Evolutionary conservation across 2,888 invertebrate genomes (phyloP).

Genomic region (Oscheius sp.): DNA sequence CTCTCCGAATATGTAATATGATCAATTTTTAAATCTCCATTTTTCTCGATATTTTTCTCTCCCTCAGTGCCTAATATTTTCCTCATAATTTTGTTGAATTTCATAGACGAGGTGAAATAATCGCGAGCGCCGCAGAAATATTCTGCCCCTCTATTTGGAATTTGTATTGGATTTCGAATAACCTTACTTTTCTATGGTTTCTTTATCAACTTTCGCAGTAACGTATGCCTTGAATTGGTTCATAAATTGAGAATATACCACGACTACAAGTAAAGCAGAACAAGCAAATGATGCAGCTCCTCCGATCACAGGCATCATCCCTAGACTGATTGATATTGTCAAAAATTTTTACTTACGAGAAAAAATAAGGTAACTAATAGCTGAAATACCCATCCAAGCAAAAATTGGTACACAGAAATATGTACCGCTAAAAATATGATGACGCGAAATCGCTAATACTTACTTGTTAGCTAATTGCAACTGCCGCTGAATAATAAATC

Average conservation of each 20-base stretch:
- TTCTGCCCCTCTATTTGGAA: conserved; percentile 58
- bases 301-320: conserved; percentile 36
- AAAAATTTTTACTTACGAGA: conserved; percentile 31
- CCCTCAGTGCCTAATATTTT: conserved; percentile 47
- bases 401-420: conserved; percentile 54
- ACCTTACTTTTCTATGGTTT: conserved; percentile 41
- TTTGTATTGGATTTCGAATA: no score
- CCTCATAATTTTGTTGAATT: conserved; percentile 49
- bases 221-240: conserved; percentile 42
- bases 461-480: conserved; percentile 59
- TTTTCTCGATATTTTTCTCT: conserved; percentile 44
- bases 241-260: conserved; percentile 46
- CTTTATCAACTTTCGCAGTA: conserved; percentile 46
- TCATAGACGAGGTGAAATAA: conserved; percentile 55
- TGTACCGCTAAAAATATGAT: conserved; percentile 48
- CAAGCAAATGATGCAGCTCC: conserved; percentile 31
- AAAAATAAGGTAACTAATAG: conserved; percentile 48
- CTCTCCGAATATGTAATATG: conserved; percentile 38
- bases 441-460: background rate
- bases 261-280: conserved; percentile 38
- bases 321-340: conserved; percentile 26
- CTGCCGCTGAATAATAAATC: conserved; percentile 54
- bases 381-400: conserved; percentile 49
- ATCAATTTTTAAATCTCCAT: conserved; percentile 43
- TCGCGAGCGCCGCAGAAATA: conserved; percentile 56